Evolutionary conservation across 2,888 invertebrate species (phyloP).

Genomic region (Odontothrips loti): DNA sequence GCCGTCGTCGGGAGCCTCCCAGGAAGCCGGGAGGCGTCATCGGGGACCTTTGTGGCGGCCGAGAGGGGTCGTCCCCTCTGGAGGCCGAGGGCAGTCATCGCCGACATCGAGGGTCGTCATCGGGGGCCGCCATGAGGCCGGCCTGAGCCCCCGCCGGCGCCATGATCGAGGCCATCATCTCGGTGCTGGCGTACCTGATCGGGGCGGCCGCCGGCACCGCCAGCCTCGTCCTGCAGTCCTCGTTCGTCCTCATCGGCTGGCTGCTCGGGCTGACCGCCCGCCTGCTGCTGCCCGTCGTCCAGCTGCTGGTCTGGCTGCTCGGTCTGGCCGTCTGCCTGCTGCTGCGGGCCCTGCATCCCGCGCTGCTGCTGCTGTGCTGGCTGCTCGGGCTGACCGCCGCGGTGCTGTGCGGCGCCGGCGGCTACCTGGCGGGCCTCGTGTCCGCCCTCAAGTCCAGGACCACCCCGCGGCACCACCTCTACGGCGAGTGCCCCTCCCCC

Average conservation of each 20-base stretch:
- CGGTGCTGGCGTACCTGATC: not conserved
- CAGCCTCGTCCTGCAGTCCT: not conserved
- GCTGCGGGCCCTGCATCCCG: not conserved
- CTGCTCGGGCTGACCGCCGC: not conserved
- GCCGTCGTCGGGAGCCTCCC: no score
- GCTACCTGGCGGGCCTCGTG: not conserved
- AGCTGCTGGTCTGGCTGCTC: not conserved
- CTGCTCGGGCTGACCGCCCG: not conserved
- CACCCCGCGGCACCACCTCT: not conserved
- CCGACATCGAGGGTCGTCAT: no score
- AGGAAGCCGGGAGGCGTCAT: no score
- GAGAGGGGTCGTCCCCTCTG: no score
- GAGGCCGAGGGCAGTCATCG: no score
- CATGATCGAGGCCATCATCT: not conserved
- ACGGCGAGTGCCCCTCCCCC: no score
- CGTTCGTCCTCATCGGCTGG: not conserved
- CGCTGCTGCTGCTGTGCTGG: not conserved
- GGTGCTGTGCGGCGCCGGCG: not conserved
- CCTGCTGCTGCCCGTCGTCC: not conserved
- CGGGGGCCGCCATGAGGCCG: no score
- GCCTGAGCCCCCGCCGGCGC: not conserved
- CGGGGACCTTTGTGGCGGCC: no score
- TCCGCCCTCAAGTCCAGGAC: not conserved
- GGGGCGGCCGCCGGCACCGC: not conserved
- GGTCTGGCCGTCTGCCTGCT: not conserved